Percentiles rank a stretch among this genome's conserved stretches.
Conservation (phyloP, 1,140 invertebrate genomes). For the Cydia amplana region DNA sequence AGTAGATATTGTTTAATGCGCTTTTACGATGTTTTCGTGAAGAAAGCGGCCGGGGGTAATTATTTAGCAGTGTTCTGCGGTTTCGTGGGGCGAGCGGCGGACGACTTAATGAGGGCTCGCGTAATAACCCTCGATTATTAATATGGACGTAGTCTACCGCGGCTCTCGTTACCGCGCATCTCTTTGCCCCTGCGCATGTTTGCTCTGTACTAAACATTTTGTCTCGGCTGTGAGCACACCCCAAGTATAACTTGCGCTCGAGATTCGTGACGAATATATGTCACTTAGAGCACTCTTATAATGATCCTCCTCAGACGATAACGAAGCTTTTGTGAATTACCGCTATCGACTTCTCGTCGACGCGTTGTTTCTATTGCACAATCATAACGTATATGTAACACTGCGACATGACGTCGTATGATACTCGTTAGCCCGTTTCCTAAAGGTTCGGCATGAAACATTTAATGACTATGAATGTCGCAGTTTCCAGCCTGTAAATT, state of each 20-base stretch:
- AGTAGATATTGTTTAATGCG: slow-evolving; percentile 63
- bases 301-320: neutral
- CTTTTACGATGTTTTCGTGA: slow-evolving; percentile 70
- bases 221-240: neutral
- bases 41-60: slow-evolving; percentile 67
- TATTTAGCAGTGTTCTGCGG: slow-evolving; percentile 74
- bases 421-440: slow-evolving; percentile 22
- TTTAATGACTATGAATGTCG: slow-evolving; percentile 45
- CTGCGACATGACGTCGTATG: slow-evolving; percentile 6
- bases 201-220: slow-evolving; percentile 37
- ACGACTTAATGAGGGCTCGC: slow-evolving; percentile 63
- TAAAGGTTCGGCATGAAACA: slow-evolving; percentile 17
- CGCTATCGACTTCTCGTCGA: neutral
- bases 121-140: slow-evolving; percentile 71
- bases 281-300: neutral
- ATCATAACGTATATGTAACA: neutral
- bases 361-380: neutral
- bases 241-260: neutral
- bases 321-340: neutral
- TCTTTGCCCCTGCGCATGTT: slow-evolving; percentile 40
- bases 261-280: neutral
- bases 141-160: slow-evolving; percentile 63
- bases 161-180: slow-evolving; percentile 56
- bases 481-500: slow-evolving; percentile 58
- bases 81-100: slow-evolving; percentile 60